A percentile compares a stretch with the other conserved stretches of the same genome.
Conservation (phyloP, 2,113 vertebrate genomes). For the human region DNA sequence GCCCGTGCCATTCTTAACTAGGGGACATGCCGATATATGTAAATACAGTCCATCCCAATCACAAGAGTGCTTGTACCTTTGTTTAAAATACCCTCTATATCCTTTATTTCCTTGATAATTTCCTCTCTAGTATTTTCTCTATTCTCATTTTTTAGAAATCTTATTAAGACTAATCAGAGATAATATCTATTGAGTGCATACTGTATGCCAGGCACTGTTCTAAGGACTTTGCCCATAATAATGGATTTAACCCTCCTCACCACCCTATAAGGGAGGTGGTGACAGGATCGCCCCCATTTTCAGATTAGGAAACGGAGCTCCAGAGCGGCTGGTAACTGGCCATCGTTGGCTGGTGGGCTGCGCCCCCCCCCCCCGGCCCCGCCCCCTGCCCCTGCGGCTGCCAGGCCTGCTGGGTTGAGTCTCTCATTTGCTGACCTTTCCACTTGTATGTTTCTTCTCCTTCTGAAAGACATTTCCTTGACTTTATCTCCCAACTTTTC, state of each 20-base stretch:
- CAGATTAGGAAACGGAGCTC: background rate
- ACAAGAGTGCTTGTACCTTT: background rate
- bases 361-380: fast-evolving
- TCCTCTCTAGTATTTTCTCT: background rate
- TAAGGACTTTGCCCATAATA: too few species aligned
- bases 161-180: background rate
- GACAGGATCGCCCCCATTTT: background rate
- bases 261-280: background rate
- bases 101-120: background rate
- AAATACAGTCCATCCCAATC: background rate
- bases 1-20: background rate
- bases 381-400: too few species aligned
- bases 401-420: background rate
- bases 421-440: background rate
- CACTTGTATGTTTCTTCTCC: background rate
- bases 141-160: background rate
- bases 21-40: background rate
- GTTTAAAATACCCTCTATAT: background rate
- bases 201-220: background rate
- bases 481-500: background rate
- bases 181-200: background rate
- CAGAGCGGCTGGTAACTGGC: background rate
- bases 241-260: background rate
- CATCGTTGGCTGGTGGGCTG: background rate
- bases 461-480: background rate